Evolutionary conservation across 2,888 invertebrate species (phyloP).

Genomic region (Hirtodrosophila trivittata): DNA sequence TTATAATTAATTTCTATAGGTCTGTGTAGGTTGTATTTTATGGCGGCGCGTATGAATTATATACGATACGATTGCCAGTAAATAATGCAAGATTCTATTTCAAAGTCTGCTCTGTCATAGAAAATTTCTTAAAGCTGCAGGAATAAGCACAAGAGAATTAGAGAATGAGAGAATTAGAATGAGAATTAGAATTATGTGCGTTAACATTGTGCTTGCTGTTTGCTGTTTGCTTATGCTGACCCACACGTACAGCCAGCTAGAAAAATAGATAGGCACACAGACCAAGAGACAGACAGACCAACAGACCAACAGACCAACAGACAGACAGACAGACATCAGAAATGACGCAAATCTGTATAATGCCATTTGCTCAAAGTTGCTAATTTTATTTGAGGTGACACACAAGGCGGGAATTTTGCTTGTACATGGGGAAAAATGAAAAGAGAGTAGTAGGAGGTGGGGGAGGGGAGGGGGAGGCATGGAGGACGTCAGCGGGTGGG

Average conservation of each 20-base stretch:
- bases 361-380: constrained; percentile 71
- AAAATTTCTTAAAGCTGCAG: constrained; percentile 36
- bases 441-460: constrained; percentile 9
- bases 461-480: constrained; percentile 3
- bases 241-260: constrained; percentile 8
- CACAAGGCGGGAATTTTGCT: constrained; percentile 73
- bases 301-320: neutral
- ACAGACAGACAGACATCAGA: constrained; percentile 35
- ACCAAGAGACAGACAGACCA: neutral
- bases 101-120: constrained; percentile 1
- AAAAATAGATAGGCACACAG: constrained; percentile 8
- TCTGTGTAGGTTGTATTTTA: too few relatives aligned
- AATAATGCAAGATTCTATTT: too few relatives aligned
- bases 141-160: constrained; percentile 11
- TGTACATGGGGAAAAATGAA: constrained; percentile 5
- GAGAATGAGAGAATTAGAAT: constrained; percentile 17
- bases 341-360: constrained; percentile 77
- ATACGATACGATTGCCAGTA: neutral
- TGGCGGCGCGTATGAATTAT: too few relatives aligned
- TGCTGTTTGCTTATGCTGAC: constrained; percentile 24
- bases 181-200: constrained; percentile 42
- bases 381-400: constrained; percentile 81
- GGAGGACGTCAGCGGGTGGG: constrained; percentile 13
- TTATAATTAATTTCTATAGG: neutral
- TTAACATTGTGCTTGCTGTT: constrained; percentile 29